Evolutionary conservation across 2,797 vertebrate species (phyloP).

Genomic region (Sebastes nivosus): DNA sequence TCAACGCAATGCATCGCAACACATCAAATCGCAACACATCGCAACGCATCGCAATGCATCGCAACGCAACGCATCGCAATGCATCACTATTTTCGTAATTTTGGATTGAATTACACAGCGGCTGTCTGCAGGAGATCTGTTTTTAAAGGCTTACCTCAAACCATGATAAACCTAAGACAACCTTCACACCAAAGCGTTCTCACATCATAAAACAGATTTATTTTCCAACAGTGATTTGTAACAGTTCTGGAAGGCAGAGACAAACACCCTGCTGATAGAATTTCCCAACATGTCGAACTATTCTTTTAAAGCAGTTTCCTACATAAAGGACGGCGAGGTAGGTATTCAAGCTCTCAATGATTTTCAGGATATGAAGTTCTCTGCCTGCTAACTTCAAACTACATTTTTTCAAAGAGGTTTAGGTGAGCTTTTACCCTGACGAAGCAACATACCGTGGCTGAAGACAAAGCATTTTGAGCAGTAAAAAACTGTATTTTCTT

Average conservation of each 20-base stretch:
- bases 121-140: background rate
- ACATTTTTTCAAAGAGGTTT: background rate
- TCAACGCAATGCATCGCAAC: too few relatives aligned
- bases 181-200: background rate
- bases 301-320: background rate
- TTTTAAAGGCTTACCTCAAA: too few relatives aligned
- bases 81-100: background rate
- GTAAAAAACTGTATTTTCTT: background rate
- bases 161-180: too few relatives aligned
- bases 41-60: too few relatives aligned
- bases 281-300: background rate
- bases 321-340: background rate
- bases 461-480: background rate
- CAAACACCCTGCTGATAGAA: too few relatives aligned
- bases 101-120: background rate
- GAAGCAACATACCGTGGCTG: background rate
- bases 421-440: background rate
- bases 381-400: background rate
- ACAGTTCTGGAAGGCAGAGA: background rate
- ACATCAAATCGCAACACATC: too few relatives aligned
- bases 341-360: background rate
- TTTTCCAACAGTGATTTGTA: background rate
- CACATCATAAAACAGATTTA: background rate
- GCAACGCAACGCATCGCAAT: fast-evolving
- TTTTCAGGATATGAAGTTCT: background rate